Evolutionary conservation across 1,140 invertebrate species (phyloP).

Genomic region (Bombus sylvicola): DNA sequence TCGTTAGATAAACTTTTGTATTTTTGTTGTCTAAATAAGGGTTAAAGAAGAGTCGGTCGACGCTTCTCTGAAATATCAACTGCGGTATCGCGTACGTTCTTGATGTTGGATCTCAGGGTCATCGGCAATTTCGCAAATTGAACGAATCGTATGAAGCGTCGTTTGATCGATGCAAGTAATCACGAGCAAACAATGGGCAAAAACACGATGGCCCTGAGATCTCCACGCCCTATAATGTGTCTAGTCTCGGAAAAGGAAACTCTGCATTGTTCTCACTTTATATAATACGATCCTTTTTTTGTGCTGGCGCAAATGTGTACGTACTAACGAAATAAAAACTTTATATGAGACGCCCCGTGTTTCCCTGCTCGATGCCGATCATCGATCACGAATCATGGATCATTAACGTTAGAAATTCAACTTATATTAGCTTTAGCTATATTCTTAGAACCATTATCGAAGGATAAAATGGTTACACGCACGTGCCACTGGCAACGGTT

Average conservation of each 20-base stretch:
- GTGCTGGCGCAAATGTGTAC: conserved; percentile 78
- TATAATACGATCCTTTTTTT: conserved; percentile 70
- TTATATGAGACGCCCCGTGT: conserved; percentile 59
- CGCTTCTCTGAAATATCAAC: conserved; percentile 16
- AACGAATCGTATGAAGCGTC: not conserved
- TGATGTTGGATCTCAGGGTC: conserved; percentile 30
- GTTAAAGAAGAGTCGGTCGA: conserved; percentile 28
- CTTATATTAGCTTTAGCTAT: too few relatives aligned
- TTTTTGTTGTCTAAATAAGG: not conserved
- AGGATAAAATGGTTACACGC: not conserved
- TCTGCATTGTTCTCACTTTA: conserved; percentile 61
- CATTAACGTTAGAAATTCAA: not conserved
- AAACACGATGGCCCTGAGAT: conserved; percentile 17
- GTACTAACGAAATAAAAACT: conserved; percentile 76
- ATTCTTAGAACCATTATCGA: not conserved
- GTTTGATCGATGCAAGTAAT: conserved; percentile 22
- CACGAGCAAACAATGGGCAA: not conserved
- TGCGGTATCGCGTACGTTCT: conserved; percentile 26
- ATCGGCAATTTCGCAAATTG: not conserved
- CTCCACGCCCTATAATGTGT: conserved; percentile 47
- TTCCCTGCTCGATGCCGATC: not conserved
- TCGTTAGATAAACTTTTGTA: not conserved
- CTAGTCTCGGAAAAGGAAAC: conserved; percentile 68
- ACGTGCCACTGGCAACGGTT: too few relatives aligned
- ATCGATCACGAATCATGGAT: not conserved